phyloP scores from a whole-genome alignment of 2,113 vertebrate species.

The Tenrec ecaudatus region DNA sequence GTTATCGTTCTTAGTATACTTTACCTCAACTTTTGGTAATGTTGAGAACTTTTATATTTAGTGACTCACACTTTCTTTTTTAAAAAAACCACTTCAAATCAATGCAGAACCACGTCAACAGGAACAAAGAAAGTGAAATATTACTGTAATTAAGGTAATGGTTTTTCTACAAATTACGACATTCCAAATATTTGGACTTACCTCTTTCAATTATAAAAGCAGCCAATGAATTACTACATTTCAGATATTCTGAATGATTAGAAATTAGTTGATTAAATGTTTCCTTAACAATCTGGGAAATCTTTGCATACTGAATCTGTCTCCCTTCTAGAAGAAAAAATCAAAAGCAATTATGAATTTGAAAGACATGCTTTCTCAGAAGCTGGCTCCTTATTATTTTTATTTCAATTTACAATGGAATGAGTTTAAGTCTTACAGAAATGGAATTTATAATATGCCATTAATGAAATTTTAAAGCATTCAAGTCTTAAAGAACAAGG shows the following conservation, averaged over 20 bases:
- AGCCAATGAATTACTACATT: slow-evolving; percentile 91
- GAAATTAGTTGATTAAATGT: slow-evolving; percentile 88
- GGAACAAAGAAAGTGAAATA: slow-evolving; percentile 27
- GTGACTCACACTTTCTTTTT: not conserved
- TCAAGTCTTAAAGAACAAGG: not conserved
- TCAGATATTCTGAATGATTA: slow-evolving; percentile 87
- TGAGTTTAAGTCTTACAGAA: not conserved
- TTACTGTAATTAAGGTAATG: not conserved
- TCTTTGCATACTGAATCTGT: slow-evolving; percentile 83
- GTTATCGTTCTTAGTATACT: not conserved
- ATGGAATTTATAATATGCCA: slow-evolving; percentile 7
- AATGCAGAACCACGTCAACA: not conserved
- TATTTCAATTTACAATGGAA: not conserved
- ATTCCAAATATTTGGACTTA: slow-evolving; percentile 82
- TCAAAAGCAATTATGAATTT: slow-evolving; percentile 61
- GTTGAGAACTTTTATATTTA: slow-evolving; percentile 35
- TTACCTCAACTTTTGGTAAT: slow-evolving; percentile 6
- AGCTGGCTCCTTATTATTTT: not conserved
- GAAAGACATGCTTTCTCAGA: slow-evolving; percentile 13
- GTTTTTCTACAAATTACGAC: slow-evolving; percentile 34
- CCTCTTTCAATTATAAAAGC: slow-evolving; percentile 94
- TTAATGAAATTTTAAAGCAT: slow-evolving; percentile 21
- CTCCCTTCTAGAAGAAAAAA: slow-evolving; percentile 86
- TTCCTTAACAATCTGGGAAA: slow-evolving; percentile 87
- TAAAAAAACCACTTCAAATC: slow-evolving; percentile 18